Base-by-base conservation (phyloP, 2,888 invertebrate species). In the Nycteola revayana region DNA sequence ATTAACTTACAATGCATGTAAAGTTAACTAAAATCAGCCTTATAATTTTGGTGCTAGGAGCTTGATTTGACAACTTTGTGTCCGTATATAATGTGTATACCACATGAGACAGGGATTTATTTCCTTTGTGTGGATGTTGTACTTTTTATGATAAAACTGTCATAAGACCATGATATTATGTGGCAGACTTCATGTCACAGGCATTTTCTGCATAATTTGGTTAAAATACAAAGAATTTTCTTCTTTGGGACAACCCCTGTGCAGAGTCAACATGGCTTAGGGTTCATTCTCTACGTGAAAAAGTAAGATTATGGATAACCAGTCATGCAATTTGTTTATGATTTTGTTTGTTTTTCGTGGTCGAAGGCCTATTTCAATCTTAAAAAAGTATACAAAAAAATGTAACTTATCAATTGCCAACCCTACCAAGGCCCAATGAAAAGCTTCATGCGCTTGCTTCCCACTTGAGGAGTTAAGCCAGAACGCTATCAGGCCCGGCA, bases 381-480 rank as follows among this genome's bases (percentile, higher is more conserved):
- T 5, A 21, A 5, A 20, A 9, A 9, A 9, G 2, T 24, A 24
- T 24, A 24, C 7, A 9, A 24, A 24, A 9, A 24, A 4, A 9
- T 9, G 6, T 24, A 9, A 1, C 3, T 7, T 1, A 2, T 7
- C n/a, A 9, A 0, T 5, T 28, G 10, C 1, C 44, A 55, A 9
- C 55, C 56, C 57, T 40, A 45, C 2, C 8, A 14, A 22, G 34
- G n/a, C 25, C 34, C 36, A 52, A 46, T 46, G 40, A 42, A 48
- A 57, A 30, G 49, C 56, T 52, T 37, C 43, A 41, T 52, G 44
- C 50, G 51, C 51, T 53, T 55, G 66, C 57, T 66, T 68, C 69
- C 60, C 64, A 63, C 58, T 66, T 58, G 65, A 69, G 62, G 55
- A 68, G 66, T 70, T 75, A 76, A 75, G 74, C 70, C 59, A 53